A percentile compares a stretch with the other conserved stretches of the same genome.
phyloP scores from a whole-genome alignment of 2,113 vertebrate genomes.

The Peromyscus californicus region DNA sequence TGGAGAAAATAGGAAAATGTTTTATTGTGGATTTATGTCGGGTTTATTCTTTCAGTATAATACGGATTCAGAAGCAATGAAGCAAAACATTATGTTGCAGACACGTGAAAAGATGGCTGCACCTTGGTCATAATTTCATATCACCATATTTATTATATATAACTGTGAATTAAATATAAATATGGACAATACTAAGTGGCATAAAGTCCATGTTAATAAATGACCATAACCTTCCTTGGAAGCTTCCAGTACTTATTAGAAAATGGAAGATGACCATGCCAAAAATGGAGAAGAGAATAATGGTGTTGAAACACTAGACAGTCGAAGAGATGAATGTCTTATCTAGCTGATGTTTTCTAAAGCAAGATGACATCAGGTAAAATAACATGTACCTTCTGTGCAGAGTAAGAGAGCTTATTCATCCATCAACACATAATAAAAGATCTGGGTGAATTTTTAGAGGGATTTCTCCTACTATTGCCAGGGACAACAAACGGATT shows the following conservation, averaged over 20 bases:
- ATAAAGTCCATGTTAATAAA: neutral
- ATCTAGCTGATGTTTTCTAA: neutral
- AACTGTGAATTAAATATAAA: constrained; percentile 4
- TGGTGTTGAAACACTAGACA: neutral
- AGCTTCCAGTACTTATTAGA: neutral
- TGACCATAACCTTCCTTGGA: neutral
- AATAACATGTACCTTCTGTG: neutral
- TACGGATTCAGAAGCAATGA: neutral
- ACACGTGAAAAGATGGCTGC: neutral
- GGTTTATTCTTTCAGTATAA: constrained; percentile 11
- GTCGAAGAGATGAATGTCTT: neutral
- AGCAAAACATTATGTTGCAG: neutral
- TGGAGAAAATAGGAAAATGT: neutral
- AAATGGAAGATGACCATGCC: neutral
- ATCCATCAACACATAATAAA: neutral
- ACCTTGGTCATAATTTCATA: neutral
- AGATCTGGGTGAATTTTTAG: neutral
- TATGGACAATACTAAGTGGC: neutral
- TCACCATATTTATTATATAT: neutral
- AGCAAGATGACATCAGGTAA: constrained; percentile 8
- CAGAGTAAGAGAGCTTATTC: neutral
- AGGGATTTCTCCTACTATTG: neutral
- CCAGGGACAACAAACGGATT: neutral
- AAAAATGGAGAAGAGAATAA: neutral
- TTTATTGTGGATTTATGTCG: constrained; percentile 10